These are phyloP conservation scores for Triplophysa dalaica DNA, from an alignment of 2,113 vertebrate species.

Conservation along the genomic window DNA sequence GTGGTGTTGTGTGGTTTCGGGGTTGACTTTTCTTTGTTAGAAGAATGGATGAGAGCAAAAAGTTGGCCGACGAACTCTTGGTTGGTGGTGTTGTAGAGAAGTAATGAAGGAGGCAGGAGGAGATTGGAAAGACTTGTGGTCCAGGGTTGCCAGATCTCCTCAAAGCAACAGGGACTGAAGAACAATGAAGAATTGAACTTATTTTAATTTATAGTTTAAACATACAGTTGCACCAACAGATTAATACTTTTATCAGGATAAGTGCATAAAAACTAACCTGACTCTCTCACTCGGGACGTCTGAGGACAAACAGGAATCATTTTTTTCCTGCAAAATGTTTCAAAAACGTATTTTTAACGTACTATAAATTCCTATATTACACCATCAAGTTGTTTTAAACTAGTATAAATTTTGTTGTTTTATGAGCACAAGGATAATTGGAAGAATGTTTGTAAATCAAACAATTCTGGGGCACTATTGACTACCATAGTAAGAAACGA, in stretches of 20 bases:
- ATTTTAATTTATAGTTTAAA: neutral
- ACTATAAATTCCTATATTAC: too few relatives aligned
- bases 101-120: conserved; percentile 80
- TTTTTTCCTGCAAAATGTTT: conserved; percentile 48
- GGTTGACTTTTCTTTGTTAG: conserved; percentile 59
- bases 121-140: conserved; percentile 68
- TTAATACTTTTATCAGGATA: neutral
- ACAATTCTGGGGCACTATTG: too few relatives aligned
- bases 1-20: conserved; percentile 48
- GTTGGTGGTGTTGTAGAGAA: conserved; percentile 79
- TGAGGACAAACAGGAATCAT: conserved; percentile 48
- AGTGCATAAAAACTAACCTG: conserved; percentile 29
- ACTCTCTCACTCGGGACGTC: conserved; percentile 33
- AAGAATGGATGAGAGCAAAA: conserved; percentile 74
- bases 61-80: conserved; percentile 83
- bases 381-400: too few relatives aligned
- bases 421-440: too few relatives aligned
- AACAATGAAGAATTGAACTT: neutral
- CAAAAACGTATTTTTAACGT: neutral
- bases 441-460: too few relatives aligned
- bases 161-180: conserved; percentile 61
- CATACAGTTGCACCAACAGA: neutral
- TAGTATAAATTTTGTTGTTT: too few relatives aligned
- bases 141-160: conserved; percentile 67
- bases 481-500: too few relatives aligned